Conservation (phyloP, 1,140 invertebrate genomes). For the Gryon sp. region DNA sequence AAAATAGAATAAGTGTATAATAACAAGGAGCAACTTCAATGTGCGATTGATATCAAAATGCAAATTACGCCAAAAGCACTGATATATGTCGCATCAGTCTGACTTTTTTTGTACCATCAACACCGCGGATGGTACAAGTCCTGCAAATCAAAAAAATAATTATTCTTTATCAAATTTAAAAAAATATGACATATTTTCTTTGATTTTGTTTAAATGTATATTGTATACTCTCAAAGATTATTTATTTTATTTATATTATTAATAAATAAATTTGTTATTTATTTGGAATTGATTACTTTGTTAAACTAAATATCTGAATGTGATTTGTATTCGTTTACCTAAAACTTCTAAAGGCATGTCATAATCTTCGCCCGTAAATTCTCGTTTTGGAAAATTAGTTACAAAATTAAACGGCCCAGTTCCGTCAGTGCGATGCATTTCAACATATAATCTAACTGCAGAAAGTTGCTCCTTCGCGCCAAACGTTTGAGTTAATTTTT, state of each 20-base stretch:
- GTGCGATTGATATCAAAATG: slow-evolving; percentile 25
- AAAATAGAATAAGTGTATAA: too few relatives aligned
- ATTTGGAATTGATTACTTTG: slow-evolving; percentile 13
- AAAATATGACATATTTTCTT: slow-evolving; percentile 2
- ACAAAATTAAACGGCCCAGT: slow-evolving; percentile 86
- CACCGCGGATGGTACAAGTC: slow-evolving; percentile 88
- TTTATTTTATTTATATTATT: slow-evolving; percentile 8
- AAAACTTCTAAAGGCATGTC: slow-evolving; percentile 89
- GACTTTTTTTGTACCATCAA: slow-evolving; percentile 84
- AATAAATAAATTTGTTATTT: background rate
- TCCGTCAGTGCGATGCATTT: slow-evolving; percentile 87
- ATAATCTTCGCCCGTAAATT: slow-evolving; percentile 92
- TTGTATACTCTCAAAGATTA: background rate
- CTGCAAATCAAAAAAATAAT: slow-evolving; percentile 79
- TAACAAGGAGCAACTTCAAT: too few relatives aligned
- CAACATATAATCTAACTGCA: slow-evolving; percentile 90
- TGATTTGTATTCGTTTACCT: slow-evolving; percentile 80
- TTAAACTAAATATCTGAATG: too few relatives aligned
- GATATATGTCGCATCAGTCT: slow-evolving; percentile 7
- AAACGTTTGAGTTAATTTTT: slow-evolving; percentile 87
- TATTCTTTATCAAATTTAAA: slow-evolving; percentile 2
- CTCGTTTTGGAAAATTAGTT: slow-evolving; percentile 92
- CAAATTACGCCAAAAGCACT: slow-evolving; percentile 2
- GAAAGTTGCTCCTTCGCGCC: slow-evolving; percentile 92
- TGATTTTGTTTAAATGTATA: background rate